Evolutionary conservation across 2,888 invertebrate species (phyloP).

Genomic region (Synergus japonicus): DNA sequence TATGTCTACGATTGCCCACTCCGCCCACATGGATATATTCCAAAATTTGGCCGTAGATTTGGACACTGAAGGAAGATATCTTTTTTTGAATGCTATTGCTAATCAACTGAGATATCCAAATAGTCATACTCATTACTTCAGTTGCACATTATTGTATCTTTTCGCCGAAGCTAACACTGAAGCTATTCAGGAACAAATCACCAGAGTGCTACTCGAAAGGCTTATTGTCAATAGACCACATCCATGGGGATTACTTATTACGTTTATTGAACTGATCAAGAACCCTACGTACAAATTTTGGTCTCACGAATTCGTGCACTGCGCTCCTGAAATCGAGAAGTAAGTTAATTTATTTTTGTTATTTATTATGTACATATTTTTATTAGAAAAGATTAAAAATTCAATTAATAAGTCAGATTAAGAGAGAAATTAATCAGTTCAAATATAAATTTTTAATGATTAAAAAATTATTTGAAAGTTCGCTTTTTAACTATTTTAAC

Average conservation of each 20-base stretch:
- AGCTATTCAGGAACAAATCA: constrained; percentile 99
- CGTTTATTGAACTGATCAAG: constrained; percentile 99
- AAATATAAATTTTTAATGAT: no score
- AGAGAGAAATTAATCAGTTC: no score
- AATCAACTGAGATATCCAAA: constrained; percentile 99
- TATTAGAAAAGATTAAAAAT: not conserved
- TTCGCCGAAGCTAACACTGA: constrained; percentile 98
- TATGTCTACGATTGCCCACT: constrained; percentile 98
- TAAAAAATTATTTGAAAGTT: no score
- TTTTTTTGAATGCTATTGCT: constrained; percentile 98
- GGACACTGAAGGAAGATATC: constrained; percentile 97
- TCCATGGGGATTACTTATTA: constrained; percentile 99
- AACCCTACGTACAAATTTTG: constrained; percentile 99
- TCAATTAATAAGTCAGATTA: no score
- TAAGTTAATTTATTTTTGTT: constrained; percentile 78
- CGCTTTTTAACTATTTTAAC: no score
- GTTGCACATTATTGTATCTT: constrained; percentile 96
- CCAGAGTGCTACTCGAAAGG: constrained; percentile 95
- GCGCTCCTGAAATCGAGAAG: constrained; percentile 99
- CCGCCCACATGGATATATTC: constrained; percentile 99
- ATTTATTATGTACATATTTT: not conserved
- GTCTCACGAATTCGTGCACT: constrained; percentile 99
- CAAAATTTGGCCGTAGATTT: constrained; percentile 98
- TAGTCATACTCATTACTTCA: constrained; percentile 99
- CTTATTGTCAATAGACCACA: constrained; percentile 99